Percentiles rank a stretch among this genome's conserved stretches.
These are phyloP conservation scores for Dromas ardeola DNA, from an alignment of 2,113 vertebrate genomes.

Conservation along the genomic window DNA sequence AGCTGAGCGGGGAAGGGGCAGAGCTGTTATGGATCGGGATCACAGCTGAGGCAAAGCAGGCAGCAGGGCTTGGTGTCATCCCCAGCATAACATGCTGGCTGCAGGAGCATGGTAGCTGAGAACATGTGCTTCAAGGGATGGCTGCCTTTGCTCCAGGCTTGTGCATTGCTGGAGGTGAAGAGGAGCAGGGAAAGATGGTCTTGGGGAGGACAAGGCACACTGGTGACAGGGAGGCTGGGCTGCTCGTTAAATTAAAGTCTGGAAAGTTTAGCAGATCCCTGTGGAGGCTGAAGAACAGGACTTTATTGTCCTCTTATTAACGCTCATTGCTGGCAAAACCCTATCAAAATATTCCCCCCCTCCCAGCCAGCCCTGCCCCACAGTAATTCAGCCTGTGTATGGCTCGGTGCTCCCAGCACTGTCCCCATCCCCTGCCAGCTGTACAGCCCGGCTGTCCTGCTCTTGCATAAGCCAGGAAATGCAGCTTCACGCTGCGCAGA, in stretches of 20 bases:
- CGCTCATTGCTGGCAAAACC: background rate
- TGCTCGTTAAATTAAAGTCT: background rate
- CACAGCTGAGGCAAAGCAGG: background rate
- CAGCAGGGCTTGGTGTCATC: background rate
- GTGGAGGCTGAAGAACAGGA: background rate
- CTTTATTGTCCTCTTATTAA: background rate
- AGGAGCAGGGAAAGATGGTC: background rate
- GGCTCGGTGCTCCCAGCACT: background rate
- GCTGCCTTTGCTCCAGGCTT: background rate
- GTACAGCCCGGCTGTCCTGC: background rate
- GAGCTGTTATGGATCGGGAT: background rate
- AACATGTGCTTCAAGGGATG: background rate
- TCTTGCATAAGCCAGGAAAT: background rate
- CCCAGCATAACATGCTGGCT: background rate
- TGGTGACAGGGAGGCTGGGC: background rate
- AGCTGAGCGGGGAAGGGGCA: background rate
- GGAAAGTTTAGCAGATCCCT: background rate
- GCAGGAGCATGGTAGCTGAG: background rate
- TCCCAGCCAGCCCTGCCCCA: rapidly evolving
- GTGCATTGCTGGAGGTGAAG: background rate
- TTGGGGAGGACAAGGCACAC: background rate
- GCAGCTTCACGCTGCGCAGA: background rate
- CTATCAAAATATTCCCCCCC: background rate
- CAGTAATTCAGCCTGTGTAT: background rate
- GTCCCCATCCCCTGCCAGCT: background rate